Base-by-base conservation (phyloP, 2,797 vertebrate genomes). In the Syncerus caffer region DNA sequence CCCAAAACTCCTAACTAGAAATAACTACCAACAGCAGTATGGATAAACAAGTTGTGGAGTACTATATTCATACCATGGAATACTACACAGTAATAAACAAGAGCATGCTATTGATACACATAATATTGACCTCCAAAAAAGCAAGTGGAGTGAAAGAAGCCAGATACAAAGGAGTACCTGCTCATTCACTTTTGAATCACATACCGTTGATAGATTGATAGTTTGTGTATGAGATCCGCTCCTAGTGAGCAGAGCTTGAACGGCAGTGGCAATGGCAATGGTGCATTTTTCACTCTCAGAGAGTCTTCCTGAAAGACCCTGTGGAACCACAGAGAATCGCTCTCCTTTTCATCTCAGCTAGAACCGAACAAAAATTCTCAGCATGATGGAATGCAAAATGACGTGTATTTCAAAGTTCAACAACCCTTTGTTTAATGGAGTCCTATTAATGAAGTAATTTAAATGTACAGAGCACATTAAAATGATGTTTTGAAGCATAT, bases 401-500 rank as follows among this genome's bases (percentile, higher is more conserved):
- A 86, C 25, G 53, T 53, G 7, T 82, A 78, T 90, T 93, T 96
- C 57, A 91, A 95, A 86, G 27, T 96, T 92, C 57, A 76, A 51
- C 93, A 95, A 79, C 47, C 83, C 29, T 95, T 91, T 93, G 71
- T 96, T 96, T 94, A 97, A 94, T 94, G n/a, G 34, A 27, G 8
- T 87, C 50, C 51, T 93, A 62, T 84, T 90, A 93, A 93, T 94
- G 45, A 96, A 97, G 57, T 45, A 50, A 85, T 85, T 89, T 89
- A 87, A 93, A 88, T 88, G 78, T 80, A 53, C 21, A 74, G 55
- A 95, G 74, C 53, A 96, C 90, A 95, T 71, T 45, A 85, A 76
- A 93, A 89, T 83, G 67, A 19, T 88, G 62, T 95, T 96, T 86
- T 85, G 84, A 92, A 60, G 85, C 29, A 31, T 76, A 78, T 89